Evolutionary conservation across 2,888 invertebrate species (phyloP).

Genomic region (Chaetogeoica ovagalla): DNA sequence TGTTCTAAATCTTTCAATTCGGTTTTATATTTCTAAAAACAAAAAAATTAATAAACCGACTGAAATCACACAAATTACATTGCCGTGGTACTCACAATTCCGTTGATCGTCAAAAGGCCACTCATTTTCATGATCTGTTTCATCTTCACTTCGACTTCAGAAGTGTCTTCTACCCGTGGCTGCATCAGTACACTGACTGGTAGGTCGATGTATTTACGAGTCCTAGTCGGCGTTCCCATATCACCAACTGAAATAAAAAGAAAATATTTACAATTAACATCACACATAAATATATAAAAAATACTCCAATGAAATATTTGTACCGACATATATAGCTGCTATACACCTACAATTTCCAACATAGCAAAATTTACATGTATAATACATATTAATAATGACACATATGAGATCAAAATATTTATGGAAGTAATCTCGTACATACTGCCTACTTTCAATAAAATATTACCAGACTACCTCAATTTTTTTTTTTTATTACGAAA

Average conservation of each 20-base stretch:
- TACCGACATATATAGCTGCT: no score
- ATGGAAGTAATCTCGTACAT: no score
- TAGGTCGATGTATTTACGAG: conserved; percentile 64
- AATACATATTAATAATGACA: no score
- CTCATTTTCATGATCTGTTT: conserved; percentile 92
- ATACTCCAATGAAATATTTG: no score
- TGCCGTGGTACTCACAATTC: conserved; percentile 60
- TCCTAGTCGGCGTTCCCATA: conserved; percentile 64
- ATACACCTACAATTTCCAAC: no score
- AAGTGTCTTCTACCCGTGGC: conserved; percentile 55
- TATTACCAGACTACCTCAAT: no score
- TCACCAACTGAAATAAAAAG: conserved; percentile 60
- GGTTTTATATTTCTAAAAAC: conserved; percentile 70
- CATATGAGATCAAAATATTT: no score
- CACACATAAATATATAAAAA: no score
- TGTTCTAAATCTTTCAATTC: conserved; percentile 82
- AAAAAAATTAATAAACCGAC: not conserved
- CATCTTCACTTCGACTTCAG: conserved; percentile 75
- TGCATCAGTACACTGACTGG: conserved; percentile 60
- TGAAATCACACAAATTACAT: not conserved
- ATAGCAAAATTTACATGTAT: no score
- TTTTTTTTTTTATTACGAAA: no score
- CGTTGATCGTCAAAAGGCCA: conserved; percentile 83
- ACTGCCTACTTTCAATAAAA: no score
- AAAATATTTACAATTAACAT: no score